Evolutionary conservation across 2,797 vertebrate species (phyloP).

Genomic region (Ptychobarbus kaznakovi): DNA sequence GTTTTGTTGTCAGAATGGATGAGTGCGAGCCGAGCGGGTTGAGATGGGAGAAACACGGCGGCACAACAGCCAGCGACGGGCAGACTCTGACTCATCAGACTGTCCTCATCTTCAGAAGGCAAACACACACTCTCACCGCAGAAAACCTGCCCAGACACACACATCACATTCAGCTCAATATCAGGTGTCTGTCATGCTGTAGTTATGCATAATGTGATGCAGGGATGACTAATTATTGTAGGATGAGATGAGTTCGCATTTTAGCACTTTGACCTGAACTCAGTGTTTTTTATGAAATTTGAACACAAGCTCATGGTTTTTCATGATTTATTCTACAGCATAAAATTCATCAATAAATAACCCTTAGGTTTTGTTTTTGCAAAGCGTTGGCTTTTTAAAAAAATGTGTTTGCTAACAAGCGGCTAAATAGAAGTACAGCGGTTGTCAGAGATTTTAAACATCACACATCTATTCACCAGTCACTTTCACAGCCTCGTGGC

Average conservation of each 20-base stretch:
- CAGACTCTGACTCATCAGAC: conserved; percentile 68
- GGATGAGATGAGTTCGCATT: not conserved
- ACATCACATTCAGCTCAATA: not conserved
- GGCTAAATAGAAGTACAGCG: not conserved
- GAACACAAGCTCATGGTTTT: not conserved
- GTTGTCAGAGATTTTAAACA: not conserved
- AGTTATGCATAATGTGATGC: not conserved
- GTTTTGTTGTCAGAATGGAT: conserved; percentile 66
- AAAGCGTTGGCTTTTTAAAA: no score
- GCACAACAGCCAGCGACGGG: conserved; percentile 65
- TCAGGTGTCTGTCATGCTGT: not conserved
- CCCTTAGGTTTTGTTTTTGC: no score
- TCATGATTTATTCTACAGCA: not conserved
- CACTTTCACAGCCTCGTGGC: not conserved
- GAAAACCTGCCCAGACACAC: conserved; percentile 70
- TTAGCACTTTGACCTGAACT: not conserved
- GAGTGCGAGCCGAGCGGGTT: conserved; percentile 74
- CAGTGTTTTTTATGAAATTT: not conserved
- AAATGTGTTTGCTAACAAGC: no score
- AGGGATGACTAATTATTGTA: not conserved
- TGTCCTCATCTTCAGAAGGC: conserved; percentile 69
- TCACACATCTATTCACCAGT: not conserved
- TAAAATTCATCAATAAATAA: not conserved
- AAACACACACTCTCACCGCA: conserved; percentile 69
- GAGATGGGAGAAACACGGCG: conserved; percentile 76